Base-by-base conservation (phyloP, 2,888 invertebrate genomes). In the Augiades crinisus region DNA sequence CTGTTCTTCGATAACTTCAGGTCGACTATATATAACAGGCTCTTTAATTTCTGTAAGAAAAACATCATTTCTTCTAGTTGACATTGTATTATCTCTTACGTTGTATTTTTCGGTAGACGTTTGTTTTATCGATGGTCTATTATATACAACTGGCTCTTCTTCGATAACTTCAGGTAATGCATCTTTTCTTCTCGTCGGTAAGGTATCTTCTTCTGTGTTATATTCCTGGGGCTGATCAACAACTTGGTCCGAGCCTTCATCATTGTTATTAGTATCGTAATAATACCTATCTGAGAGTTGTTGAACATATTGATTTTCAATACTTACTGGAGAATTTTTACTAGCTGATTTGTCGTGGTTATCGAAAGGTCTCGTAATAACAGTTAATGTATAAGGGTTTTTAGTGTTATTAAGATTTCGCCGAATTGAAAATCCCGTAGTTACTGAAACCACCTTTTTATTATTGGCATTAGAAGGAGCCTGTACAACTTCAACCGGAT, bases 351-450 rank as follows among this genome's bases (percentile, higher is more conserved):
- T 70, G 49, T 64, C 70, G 56, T 72, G 75, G 57, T 75, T 77
- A 53, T 81, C 77, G 52, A 75, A 70, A 10, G 88, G 83, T 45
- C 82, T 69, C n/a, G 83, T 75, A 63, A 84, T 67, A 55, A 87
- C 75, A 24, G 87, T 90, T 65, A 88, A 70, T 5, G 87, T 88
- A 63, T 90, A 90, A 34, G 83, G 81, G 63, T 81, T 86, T 66
- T 83, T 77, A 58, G 78, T 70, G 64, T 83, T 83, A 63, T 84
- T 81, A 54, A 63, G 47, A 65, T 89, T 81, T 55, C 82, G 73
- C 55, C 89, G 75, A 54, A 90, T 82, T 30, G 90, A 87, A 72
- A 90, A 90, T 58, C 90, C 90, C 53, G 89, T 81, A 57, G 90
- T 86, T 73, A 89, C 67, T 60, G 90, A 85, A 59, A 83, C 67